phyloP scores from a whole-genome alignment of 2,888 invertebrate species.

The Torymus tubicola region DNA sequence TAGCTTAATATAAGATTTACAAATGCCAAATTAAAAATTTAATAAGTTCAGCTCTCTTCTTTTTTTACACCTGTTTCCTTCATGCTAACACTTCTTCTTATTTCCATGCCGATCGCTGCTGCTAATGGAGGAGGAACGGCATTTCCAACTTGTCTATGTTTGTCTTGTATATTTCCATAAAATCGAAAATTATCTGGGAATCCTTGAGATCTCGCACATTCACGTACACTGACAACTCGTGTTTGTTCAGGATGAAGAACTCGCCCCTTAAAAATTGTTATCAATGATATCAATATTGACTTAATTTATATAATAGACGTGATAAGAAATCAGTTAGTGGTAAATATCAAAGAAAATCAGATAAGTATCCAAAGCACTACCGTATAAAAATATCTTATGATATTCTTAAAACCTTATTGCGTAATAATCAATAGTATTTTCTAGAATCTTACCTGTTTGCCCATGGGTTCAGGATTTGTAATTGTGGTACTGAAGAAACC shows the following conservation, averaged over 20 bases:
- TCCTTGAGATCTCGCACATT: constrained; percentile 92
- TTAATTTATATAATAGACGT: background rate
- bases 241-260: constrained; percentile 89
- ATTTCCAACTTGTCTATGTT: constrained; percentile 91
- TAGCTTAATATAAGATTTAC: constrained; percentile 45
- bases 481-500: constrained; percentile 91
- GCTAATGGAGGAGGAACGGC: constrained; percentile 92
- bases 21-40: constrained; percentile 15
- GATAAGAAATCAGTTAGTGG: too few relatives aligned
- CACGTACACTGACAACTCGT: constrained; percentile 90
- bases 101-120: constrained; percentile 85
- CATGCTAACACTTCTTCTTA: constrained; percentile 76
- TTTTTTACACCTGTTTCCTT: constrained; percentile 37
- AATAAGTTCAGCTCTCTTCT: constrained; percentile 22
- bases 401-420: too few relatives aligned
- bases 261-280: constrained; percentile 79
- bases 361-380: constrained; percentile 1
- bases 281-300: background rate
- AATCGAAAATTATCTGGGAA: constrained; percentile 88
- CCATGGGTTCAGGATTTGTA: constrained; percentile 93
- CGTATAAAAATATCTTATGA: too few relatives aligned
- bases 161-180: constrained; percentile 86
- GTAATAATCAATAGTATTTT: too few relatives aligned
- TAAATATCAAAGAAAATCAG: background rate
- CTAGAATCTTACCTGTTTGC: constrained; percentile 82